A percentile compares a stretch with the other conserved stretches of the same genome.
Evolutionary conservation across 1,140 invertebrate genomes (phyloP).

Genomic region (Cotesia vestalis): DNA sequence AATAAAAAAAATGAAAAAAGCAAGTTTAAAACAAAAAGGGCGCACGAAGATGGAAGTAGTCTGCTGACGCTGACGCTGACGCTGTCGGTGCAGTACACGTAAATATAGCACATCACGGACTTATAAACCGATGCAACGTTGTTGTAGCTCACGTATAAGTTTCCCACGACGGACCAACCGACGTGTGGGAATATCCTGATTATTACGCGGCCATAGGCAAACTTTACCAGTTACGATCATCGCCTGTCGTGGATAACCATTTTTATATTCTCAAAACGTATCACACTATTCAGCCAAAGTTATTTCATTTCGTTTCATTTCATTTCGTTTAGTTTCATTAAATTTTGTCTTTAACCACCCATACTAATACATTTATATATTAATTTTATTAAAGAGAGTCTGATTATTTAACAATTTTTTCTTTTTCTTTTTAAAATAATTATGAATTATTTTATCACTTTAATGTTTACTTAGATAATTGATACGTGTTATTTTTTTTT

Average conservation of each 20-base stretch:
- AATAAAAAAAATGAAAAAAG: neutral
- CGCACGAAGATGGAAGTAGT: neutral
- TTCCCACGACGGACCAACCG: slow-evolving; percentile 61
- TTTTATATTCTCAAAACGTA: slow-evolving; percentile 61
- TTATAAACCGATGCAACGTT: slow-evolving; percentile 23
- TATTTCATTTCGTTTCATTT: slow-evolving; percentile 39
- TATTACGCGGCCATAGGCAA: slow-evolving; percentile 62
- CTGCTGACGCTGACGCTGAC: neutral
- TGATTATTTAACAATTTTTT: neutral
- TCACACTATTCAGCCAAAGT: slow-evolving; percentile 11
- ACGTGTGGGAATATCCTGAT: slow-evolving; percentile 63
- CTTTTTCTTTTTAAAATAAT: neutral
- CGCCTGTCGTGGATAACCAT: slow-evolving; percentile 45
- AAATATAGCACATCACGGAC: neutral
- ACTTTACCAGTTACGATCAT: slow-evolving; percentile 44
- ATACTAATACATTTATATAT: neutral
- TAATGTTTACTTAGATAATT: no score
- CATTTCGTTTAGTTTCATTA: neutral
- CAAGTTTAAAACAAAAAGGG: slow-evolving; percentile 1
- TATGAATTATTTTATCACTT: no score
- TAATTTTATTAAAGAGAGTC: neutral
- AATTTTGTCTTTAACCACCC: neutral
- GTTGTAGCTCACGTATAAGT: slow-evolving; percentile 60
- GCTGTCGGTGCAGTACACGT: no score
- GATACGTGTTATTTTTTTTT: no score